Base-by-base conservation (phyloP, 2,888 invertebrate species). In the Mystacides longicornis region DNA sequence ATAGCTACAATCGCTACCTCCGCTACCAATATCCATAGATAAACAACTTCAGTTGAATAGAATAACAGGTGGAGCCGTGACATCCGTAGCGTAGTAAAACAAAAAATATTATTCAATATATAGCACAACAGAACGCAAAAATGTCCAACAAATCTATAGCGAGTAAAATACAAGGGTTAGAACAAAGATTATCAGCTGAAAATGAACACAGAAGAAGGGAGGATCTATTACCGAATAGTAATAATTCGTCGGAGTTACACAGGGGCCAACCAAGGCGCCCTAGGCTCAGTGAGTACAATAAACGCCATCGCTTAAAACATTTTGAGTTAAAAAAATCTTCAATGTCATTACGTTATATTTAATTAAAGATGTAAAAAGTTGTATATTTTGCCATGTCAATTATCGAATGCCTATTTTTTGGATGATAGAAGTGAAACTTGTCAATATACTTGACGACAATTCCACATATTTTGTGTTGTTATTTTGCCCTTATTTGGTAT, bases 91-190 rank as follows among this genome's bases (percentile, higher is more conserved):
- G n/a, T 14, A 37, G 37, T 37, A 27, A 16, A 37, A 37, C 14
- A 37, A n/a, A n/a, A 37, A 37, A 37, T 37, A 37, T 37, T 37
- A 37, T 37, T 37, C 37, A 37, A 37, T 37, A 37, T 37, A 37
- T 16, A 37, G 16, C 37, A 37, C 37, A 37, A 37, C 37, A 37
- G 14, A 37, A 37, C 14, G 37, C 14, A 37, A 37, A n/a, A 50
- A 86, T 86, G 85, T 85, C 86, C 73, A 81, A 82, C 77, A 81
- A 82, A 71, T 79, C 82, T 68, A 79, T 86, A 70, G 86, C 86
- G 72, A 87, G 86, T 67, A 90, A 86, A 80, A 81, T 93, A 69
- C 82, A 87, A 74, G 86, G 85, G 68, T 80, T 93, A 73, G 85
- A 93, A 74, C 87, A 87, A 70, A 82, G 87, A 67, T 78, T 93